These are phyloP conservation scores for Dorcus hopei DNA, from an alignment of 2,888 invertebrate species.

Conservation along the genomic window DNA sequence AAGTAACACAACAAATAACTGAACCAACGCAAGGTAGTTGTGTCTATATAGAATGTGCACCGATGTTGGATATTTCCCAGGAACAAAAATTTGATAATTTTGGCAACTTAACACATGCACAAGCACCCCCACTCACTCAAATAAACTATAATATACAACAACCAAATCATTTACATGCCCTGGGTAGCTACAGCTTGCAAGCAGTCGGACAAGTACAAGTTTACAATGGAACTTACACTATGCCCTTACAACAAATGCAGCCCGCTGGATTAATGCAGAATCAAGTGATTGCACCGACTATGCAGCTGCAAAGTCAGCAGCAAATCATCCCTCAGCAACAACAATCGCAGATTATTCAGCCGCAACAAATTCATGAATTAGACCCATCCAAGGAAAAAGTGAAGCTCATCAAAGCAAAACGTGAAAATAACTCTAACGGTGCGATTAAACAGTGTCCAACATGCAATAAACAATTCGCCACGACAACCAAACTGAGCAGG, in stretches of 20 bases:
- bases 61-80: conserved; percentile 37
- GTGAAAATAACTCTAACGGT: conserved; percentile 27
- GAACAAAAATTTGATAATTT: conserved; percentile 32
- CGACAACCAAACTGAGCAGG: conserved; percentile 44
- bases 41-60: conserved; percentile 44
- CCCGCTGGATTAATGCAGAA: conserved; percentile 32
- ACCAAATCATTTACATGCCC: conserved; percentile 35
- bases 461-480: conserved; percentile 46
- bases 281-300: conserved; percentile 29
- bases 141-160: conserved; percentile 41
- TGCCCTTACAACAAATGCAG: conserved; percentile 41
- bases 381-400: conserved; percentile 9
- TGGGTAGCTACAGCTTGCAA: conserved; percentile 37
- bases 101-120: conserved; percentile 26
- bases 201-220: conserved; percentile 40
- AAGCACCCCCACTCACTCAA: conserved; percentile 34
- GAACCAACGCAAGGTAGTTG: conserved; percentile 24
- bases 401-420: conserved; percentile 24
- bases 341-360: conserved; percentile 23
- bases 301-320: conserved; percentile 21
- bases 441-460: conserved; percentile 42
- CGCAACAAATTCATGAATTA: conserved; percentile 8
- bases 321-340: conserved; percentile 19
- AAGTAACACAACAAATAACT: conserved; percentile 9
- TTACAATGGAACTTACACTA: conserved; percentile 41